Base-by-base conservation (phyloP, 2,888 invertebrate species). In the Drosophila meridiana region DNA sequence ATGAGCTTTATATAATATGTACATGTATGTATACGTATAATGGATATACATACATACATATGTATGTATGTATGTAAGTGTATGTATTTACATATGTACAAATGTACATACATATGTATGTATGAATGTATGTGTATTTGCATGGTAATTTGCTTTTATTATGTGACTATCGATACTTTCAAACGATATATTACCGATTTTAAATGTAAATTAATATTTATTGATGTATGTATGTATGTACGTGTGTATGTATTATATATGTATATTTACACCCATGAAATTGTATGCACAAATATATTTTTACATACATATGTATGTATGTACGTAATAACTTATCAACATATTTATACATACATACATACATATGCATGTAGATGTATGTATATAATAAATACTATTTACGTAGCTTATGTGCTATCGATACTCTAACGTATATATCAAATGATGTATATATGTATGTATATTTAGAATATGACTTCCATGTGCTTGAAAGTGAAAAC, bases 1-100 rank as follows among this genome's bases (percentile, higher is more conserved):
- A 78, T 73, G 75, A 48, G 68, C 73, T 64, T 72, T 69, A 43
- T 65, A 43, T 11, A 47, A 7, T 36, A n/a, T n/a, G n/a, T n/a
- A n/a, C n/a, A n/a, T n/a, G 20, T 20, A 20, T 20, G 20, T 20
- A 20, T 20, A 13, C n/a, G 8, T 56, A 30, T 5, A 26, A 9
- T 56, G n/a, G 1, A 40, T 65, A 50, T 70, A 26, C 47, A 55
- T 74, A 30, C 30, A n/a, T 63, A 58, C 66, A 13, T 56, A 64
- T 69, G 36, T 55, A 40, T 9, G 9, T 50, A 32, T 8, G 0
- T 2, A 9, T 8, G 8, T 32, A 32, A n/a, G 14, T 8, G 4
- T 50, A 36, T 3, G 2, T 14, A 5, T 14, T 3, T 20, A 20
- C 1, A 13, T 2, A 43, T 20, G 38, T 40, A 1, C 4, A 4